Base-by-base conservation (phyloP, 2,888 invertebrate species). In the Gonocerus acuteangulatus region DNA sequence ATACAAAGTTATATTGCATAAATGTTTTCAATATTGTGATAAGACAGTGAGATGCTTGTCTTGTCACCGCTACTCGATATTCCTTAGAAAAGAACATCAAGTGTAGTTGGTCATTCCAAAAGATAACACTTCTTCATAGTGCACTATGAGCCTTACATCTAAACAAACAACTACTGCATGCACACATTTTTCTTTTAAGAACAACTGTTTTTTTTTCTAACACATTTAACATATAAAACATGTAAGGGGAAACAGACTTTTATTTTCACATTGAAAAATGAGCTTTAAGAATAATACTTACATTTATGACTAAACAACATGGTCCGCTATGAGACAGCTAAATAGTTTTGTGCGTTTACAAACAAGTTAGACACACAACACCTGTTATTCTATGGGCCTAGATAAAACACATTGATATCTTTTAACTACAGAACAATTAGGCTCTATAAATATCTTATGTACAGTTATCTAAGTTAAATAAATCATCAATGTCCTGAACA, bases 321-420 rank as follows among this genome's bases (percentile, higher is more conserved):
- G 56, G 56, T 56, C 56, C 56, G 19, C 56, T 56, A 56, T 45
- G 19, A 42, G 22, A 56, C 44, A 56, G 23, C 56, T 56, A 56
- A 23, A 23, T 45, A 56, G 23, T 56, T 27, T 44, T 56, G 56
- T 45, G 56, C 45, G 44, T 39, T 52, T 39, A 39, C n/a, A 21
- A 36, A 22, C 16, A 6, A 6, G 27, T 9, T 27, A 27, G 27
- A 27, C 27, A 27, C 27, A 27, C 27, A 27, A 27, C n/a, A n/a
- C 27, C 27, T 27, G 4, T 9, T 27, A 6, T 6, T 27, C 27
- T 27, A 27, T 27, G 4, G 9, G 27, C 27, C 39, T 39, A 39
- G 3, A 6, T 39, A 39, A 39, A 39, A 39, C 39, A 39, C 39
- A 39, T 39, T 11, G 6, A 9, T 9, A 32, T 32, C 6, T 11